Base-by-base conservation (phyloP, 2,113 vertebrate genomes). In the Melanocharis versteri region DNA sequence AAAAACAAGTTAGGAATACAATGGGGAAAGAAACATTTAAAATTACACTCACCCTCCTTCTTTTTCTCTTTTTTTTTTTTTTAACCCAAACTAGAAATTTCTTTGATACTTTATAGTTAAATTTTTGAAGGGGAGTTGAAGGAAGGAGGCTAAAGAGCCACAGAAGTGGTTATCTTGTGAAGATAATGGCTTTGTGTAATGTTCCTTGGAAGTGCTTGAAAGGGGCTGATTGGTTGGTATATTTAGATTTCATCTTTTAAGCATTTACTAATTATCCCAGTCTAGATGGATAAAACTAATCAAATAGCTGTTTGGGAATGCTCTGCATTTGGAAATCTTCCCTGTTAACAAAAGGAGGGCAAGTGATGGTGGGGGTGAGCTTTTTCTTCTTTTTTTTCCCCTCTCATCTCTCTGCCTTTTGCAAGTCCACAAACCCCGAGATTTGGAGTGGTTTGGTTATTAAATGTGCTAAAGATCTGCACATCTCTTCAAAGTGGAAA, bases 201-300 rank as follows among this genome's bases (percentile, higher is more conserved):
- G 94, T 97, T 97, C 96, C 58, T 70, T 85, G 88, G 90, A 96
- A 92, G 90, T 95, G 95, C 93, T 88, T 76, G 88, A 94, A 92
- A 93, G 83, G 94, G 93, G 61, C 77, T 87, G 95, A 96, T 97
- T 95, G 96, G 96, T 97, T 89, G 93, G 94, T 96, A 84, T 97
- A 95, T 97, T 98, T 97, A 97, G 98, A 96, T 97, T 95, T 96
- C 96, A 96, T 97, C 96, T 97, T 95, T 93, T 78, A 97, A 96
- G 96, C 96, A 84, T 97, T 97, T 96, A 91, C 83, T 98, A 97
- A 98, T 98, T 97, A 97, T 83, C 91, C 77, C 78, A 90, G 92
- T 87, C 70, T 89, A 51, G 88, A 87, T 97, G 95, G 93, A 88
- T 88, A 83, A 77, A 88, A 73, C 92, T 93, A 93, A 97, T 97